Evolutionary conservation across 2,888 invertebrate species (phyloP).

Genomic region (Marasmarcha lunaedactyla): DNA sequence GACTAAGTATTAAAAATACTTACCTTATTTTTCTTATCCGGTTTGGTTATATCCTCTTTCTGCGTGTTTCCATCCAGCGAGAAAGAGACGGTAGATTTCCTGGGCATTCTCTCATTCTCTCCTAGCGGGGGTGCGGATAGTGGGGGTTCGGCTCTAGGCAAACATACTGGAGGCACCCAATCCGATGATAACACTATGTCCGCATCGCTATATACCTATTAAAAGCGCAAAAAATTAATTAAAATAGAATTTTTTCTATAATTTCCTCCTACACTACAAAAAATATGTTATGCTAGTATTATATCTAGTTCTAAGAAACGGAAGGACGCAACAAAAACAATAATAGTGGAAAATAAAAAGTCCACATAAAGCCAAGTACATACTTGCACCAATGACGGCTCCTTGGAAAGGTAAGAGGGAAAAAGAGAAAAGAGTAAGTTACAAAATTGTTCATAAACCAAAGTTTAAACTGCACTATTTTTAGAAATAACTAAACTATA

Average conservation of each 20-base stretch:
- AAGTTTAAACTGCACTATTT: no score
- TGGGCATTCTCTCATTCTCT: slow-evolving; percentile 51
- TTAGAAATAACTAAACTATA: no score
- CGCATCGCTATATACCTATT: slow-evolving; percentile 84
- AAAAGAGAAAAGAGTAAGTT: neutral
- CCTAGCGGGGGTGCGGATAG: slow-evolving; percentile 65
- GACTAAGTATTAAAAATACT: no score
- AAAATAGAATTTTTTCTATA: neutral
- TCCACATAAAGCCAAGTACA: slow-evolving; percentile 1
- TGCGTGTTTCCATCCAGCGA: slow-evolving; percentile 49
- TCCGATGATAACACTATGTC: slow-evolving; percentile 89
- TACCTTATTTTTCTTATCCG: slow-evolving; percentile 82
- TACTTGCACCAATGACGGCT: neutral
- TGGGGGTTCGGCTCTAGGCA: slow-evolving; percentile 77
- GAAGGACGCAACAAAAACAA: no score
- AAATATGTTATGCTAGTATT: no score
- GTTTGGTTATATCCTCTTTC: slow-evolving; percentile 68
- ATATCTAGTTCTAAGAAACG: no score
- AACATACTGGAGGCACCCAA: slow-evolving; percentile 88
- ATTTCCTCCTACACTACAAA: no score
- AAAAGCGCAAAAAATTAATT: neutral
- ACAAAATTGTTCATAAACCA: no score
- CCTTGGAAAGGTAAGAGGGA: neutral
- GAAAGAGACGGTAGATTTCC: slow-evolving; percentile 62
- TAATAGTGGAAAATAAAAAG: no score